Evolutionary conservation across 2,113 vertebrate genomes (phyloP).

Genomic region (Amphiprion percula): DNA sequence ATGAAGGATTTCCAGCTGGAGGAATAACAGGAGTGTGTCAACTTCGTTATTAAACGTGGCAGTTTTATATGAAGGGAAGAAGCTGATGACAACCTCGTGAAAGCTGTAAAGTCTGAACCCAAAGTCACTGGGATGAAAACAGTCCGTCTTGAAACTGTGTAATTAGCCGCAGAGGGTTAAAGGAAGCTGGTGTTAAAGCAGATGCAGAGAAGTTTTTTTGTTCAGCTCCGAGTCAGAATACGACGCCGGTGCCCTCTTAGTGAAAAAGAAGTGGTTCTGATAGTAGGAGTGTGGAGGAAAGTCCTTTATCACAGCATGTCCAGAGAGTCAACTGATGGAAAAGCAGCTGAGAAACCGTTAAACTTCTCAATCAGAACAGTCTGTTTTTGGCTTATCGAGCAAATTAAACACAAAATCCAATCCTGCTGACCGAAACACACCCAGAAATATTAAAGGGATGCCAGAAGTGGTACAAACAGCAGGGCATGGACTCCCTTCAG

Average conservation of each 20-base stretch:
- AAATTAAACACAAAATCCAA: constrained; percentile 4
- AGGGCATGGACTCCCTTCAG: not conserved
- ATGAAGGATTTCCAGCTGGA: constrained; percentile 19
- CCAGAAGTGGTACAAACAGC: not conserved
- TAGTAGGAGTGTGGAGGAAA: not conserved
- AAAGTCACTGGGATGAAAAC: not conserved
- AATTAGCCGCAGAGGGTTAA: not conserved
- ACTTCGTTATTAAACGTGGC: not conserved
- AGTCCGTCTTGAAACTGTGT: no score
- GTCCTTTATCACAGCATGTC: constrained; percentile 1
- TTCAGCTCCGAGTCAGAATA: not conserved
- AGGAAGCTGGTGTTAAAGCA: not conserved
- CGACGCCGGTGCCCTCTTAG: constrained; percentile 1
- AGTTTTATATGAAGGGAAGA: not conserved
- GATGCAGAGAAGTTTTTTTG: not conserved
- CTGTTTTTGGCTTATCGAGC: not conserved
- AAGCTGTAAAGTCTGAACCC: not conserved
- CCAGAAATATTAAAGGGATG: constrained; percentile 60
- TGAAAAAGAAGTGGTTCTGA: not conserved
- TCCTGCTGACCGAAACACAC: not conserved
- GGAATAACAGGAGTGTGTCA: constrained; percentile 26
- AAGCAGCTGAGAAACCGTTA: not conserved
- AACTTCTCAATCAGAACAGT: not conserved
- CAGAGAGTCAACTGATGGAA: not conserved
- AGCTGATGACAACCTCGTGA: not conserved